Evolutionary conservation across 2,888 invertebrate genomes (phyloP).

Genomic region (Cybosia mesomella): DNA sequence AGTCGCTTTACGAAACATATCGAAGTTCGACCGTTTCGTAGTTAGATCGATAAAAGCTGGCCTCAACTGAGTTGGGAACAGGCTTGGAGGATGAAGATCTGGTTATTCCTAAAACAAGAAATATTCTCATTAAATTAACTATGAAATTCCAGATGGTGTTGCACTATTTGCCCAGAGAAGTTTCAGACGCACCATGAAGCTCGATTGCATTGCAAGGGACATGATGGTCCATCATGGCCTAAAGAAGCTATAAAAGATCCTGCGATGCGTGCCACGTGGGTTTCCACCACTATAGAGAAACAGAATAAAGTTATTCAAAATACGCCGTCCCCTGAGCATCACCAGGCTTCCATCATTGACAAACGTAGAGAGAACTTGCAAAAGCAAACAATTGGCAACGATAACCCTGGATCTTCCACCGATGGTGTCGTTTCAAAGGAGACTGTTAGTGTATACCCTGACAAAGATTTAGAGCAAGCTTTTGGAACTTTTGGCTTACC

Average conservation of each 20-base stretch:
- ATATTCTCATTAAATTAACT: neutral
- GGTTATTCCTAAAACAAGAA: neutral
- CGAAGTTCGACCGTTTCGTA: too few species aligned
- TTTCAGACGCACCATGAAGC: slow-evolving; percentile 78
- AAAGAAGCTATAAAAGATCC: slow-evolving; percentile 67
- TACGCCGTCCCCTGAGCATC: slow-evolving; percentile 28
- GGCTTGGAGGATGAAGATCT: too few species aligned
- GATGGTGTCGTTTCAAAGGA: slow-evolving; percentile 7
- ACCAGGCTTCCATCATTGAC: slow-evolving; percentile 67
- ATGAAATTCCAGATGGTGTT: slow-evolving; percentile 73
- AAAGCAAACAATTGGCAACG: slow-evolving; percentile 57
- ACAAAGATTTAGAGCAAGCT: slow-evolving; percentile 59
- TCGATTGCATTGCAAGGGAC: slow-evolving; percentile 75
- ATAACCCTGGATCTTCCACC: slow-evolving; percentile 26
- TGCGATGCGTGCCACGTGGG: slow-evolving; percentile 65
- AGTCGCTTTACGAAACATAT: too few species aligned
- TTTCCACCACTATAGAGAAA: slow-evolving; percentile 56
- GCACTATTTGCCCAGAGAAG: slow-evolving; percentile 65
- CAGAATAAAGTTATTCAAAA: slow-evolving; percentile 59
- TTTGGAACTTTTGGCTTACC: slow-evolving; percentile 72
- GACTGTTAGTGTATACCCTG: slow-evolving; percentile 26
- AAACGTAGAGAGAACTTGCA: slow-evolving; percentile 61
- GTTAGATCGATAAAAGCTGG: too few species aligned
- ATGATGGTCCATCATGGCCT: slow-evolving; percentile 61
- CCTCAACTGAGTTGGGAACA: too few species aligned